A percentile compares a stretch with the other conserved stretches of the same genome.
Evolutionary conservation across 1,140 invertebrate genomes (phyloP).

Genomic region (Drosophila subpulchrella): DNA sequence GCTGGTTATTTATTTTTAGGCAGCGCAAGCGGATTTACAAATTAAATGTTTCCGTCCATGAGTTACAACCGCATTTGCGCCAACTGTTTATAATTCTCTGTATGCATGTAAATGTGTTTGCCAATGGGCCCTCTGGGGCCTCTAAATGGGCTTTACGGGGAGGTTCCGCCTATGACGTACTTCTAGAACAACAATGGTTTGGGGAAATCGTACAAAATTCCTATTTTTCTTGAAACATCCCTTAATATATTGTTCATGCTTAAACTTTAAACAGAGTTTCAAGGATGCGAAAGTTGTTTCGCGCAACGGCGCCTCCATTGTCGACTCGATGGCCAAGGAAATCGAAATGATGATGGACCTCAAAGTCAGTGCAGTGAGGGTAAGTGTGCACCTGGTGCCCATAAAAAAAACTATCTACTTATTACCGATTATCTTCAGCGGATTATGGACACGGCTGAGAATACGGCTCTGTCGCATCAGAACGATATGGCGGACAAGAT

Average conservation of each 20-base stretch:
- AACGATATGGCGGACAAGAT: conserved; percentile 87
- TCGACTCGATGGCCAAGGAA: conserved; percentile 91
- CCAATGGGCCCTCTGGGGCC: conserved; percentile 31
- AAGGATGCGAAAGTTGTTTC: conserved; percentile 89
- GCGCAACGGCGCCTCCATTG: conserved; percentile 89
- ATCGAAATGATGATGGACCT: conserved; percentile 93
- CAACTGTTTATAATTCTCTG: conserved; percentile 27
- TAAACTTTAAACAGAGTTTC: conserved; percentile 87
- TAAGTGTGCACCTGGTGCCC: conserved; percentile 69
- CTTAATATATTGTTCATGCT: background rate
- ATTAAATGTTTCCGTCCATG: conserved; percentile 38
- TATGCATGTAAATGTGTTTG: conserved; percentile 29
- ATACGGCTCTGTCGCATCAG: conserved; percentile 88
- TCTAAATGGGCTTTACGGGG: conserved; percentile 20
- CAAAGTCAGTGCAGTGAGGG: conserved; percentile 93
- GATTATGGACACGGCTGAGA: conserved; percentile 93
- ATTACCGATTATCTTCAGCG: conserved; percentile 84
- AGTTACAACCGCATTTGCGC: conserved; percentile 17
- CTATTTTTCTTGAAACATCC: background rate
- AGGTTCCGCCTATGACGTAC: conserved; percentile 3
- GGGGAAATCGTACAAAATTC: background rate
- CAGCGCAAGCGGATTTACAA: conserved; percentile 60
- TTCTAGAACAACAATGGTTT: conserved; percentile 5
- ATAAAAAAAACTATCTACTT: background rate
- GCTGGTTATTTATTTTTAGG: conserved; percentile 63